Conservation (phyloP, 2,113 vertebrate genomes). For the Trinectes maculatus region DNA sequence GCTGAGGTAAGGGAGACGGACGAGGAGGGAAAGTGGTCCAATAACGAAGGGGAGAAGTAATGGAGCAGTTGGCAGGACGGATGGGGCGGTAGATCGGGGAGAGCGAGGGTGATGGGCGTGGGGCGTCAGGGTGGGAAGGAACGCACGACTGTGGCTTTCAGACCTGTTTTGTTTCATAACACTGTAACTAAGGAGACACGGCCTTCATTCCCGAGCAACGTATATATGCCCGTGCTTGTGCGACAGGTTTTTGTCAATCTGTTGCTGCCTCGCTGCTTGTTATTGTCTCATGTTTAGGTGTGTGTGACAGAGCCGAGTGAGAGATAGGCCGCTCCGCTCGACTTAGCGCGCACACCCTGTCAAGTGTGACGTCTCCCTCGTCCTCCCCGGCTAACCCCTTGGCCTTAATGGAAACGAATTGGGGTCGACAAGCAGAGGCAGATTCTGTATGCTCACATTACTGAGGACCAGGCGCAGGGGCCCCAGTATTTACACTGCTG, state of each 20-base stretch:
- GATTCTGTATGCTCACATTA: conserved; percentile 66
- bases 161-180: conserved; percentile 75
- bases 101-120: conserved; percentile 54
- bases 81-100: conserved; percentile 52
- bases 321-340: neutral
- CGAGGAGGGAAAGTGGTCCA: conserved; percentile 50
- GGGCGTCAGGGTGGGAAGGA: conserved; percentile 62
- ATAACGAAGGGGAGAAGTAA: conserved; percentile 59
- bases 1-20: conserved; percentile 43
- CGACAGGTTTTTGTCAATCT: conserved; percentile 58
- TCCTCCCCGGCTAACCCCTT: conserved; percentile 38
- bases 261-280: conserved; percentile 21
- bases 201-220: conserved; percentile 58
- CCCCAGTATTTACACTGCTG: conserved; percentile 56
- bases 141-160: conserved; percentile 65
- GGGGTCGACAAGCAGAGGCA: conserved; percentile 57
- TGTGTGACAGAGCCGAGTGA: conserved; percentile 41
- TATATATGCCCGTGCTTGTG: conserved; percentile 59
- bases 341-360: conserved; percentile 54
- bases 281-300: conserved; percentile 50
- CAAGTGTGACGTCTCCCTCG: conserved; percentile 64
- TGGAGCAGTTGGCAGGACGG: conserved; percentile 67
- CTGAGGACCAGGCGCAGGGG: conserved; percentile 48
- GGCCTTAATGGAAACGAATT: conserved; percentile 49
- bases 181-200: conserved; percentile 70